Evolutionary conservation across 2,113 vertebrate genomes (phyloP).

Genomic region (Rhizomys pruinosus): DNA sequence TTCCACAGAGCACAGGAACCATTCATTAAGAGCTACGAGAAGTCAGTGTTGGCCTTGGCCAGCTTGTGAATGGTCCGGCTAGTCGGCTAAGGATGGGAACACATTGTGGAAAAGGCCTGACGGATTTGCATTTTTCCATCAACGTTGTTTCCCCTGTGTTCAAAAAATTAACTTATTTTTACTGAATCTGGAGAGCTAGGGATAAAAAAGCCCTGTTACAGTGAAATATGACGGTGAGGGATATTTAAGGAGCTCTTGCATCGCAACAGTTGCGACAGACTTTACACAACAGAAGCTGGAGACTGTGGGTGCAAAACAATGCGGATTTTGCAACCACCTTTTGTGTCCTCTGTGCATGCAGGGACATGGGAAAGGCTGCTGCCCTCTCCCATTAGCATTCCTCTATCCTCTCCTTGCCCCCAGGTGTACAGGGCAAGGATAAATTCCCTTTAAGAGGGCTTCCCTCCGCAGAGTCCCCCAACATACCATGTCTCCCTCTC

Average conservation of each 20-base stretch:
- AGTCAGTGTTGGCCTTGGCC: background rate
- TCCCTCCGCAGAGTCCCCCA: background rate
- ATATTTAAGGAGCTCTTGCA: conserved; percentile 67
- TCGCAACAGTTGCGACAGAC: conserved; percentile 66
- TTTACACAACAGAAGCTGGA: conserved; percentile 73
- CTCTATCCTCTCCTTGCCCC: background rate
- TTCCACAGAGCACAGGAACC: background rate
- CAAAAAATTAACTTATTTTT: conserved; percentile 70
- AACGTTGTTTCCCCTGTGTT: conserved; percentile 21
- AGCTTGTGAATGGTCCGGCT: background rate
- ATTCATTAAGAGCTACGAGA: background rate
- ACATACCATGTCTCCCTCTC: background rate
- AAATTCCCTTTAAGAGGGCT: background rate
- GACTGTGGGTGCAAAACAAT: conserved; percentile 70
- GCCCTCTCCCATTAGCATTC: background rate
- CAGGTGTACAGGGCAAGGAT: conserved; percentile 9
- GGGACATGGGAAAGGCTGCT: conserved; percentile 58
- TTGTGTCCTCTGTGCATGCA: conserved; percentile 53
- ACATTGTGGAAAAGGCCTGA: background rate
- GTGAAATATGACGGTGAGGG: conserved; percentile 56
- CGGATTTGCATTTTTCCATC: conserved; percentile 8
- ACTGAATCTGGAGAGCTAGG: conserved; percentile 29
- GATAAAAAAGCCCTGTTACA: conserved; percentile 45
- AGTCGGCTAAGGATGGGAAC: background rate
- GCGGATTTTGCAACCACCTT: conserved; percentile 74